Evolutionary conservation across 2,888 invertebrate species (phyloP), one percentile per base, ranked within the genome.

Genomic region (Spilarctia lutea): DNA sequence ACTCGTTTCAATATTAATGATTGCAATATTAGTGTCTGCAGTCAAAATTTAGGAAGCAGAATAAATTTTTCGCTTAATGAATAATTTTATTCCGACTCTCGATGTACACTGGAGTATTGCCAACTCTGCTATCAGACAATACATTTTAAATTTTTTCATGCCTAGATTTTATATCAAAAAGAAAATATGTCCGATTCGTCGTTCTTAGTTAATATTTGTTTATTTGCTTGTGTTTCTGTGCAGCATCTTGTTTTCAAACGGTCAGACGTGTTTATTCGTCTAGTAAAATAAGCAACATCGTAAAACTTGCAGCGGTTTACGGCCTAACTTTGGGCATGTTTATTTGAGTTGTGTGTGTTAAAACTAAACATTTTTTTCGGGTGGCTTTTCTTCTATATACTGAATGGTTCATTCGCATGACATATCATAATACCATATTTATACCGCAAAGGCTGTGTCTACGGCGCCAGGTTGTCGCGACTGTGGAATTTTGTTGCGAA

Each of bases 171-270:
- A 75, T 78, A 79, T 74, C 74, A 74, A 76, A 79, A 80, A 78
- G 48, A 81, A 80, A 80, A 75, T 70, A 70, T 74, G 80, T 83
- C 78, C 79, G 83, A 82, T 73, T 71, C 82, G 82, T 86, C 79
- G 83, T 83, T 81, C 78, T 76, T 79, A 79, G 79, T 79, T 78
- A 80, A 85, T 84, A 72, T 84, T 85, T 90, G 89, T 92, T 93
- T 93, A 89, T 92, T 92, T 91, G 87, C 85, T 87, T 89, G 83
- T 94, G 94, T 94, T 93, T 93, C 86, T 88, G 92, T 90, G 89
- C 85, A 76, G 86, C 87, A 83, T 89, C 89, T 88, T 91, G 91
- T 89, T 92, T 90, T 89, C 90, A 88, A 88, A 86, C 86, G 85
- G 76, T 83, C 87, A 84, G 91, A 89, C 89, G 89, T 94, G 93